These are phyloP conservation scores for Mesorhabditis sp. DNA, from an alignment of 2,888 invertebrate genomes.

Conservation along the genomic window DNA sequence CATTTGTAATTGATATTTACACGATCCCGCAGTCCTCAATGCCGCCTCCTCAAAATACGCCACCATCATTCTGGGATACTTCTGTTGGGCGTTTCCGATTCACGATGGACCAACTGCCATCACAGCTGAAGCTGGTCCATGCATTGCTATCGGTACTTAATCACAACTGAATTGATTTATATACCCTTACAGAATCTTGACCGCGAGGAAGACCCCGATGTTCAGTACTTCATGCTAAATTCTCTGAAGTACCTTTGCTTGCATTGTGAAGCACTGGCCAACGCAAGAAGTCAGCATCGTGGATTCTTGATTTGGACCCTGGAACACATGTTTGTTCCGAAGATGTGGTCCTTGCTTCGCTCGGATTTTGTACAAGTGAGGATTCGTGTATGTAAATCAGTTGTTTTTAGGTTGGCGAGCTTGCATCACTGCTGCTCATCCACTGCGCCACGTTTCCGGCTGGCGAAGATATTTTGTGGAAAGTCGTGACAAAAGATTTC, in stretches of 20 bases:
- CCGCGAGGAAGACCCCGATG: constrained; percentile 74
- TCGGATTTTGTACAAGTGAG: constrained; percentile 50
- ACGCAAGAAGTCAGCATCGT: constrained; percentile 77
- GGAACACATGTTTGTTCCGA: constrained; percentile 85
- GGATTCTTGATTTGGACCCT: constrained; percentile 52
- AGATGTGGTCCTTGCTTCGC: constrained; percentile 65
- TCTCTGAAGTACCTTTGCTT: constrained; percentile 84
- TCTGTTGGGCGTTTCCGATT: constrained; percentile 88
- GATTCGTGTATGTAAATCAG: constrained; percentile 62
- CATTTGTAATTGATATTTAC: not conserved
- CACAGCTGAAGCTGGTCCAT: constrained; percentile 86
- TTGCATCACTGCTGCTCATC: constrained; percentile 83
- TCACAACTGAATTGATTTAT: not conserved
- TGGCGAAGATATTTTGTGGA: constrained; percentile 92
- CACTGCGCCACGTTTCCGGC: constrained; percentile 90
- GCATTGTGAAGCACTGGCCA: constrained; percentile 85
- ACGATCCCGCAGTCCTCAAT: constrained; percentile 9
- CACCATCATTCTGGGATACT: constrained; percentile 76
- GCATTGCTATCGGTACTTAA: constrained; percentile 74
- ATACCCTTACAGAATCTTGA: constrained; percentile 59
- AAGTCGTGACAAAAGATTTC: constrained; percentile 88
- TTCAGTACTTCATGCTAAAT: constrained; percentile 84
- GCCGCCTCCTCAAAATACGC: constrained; percentile 18
- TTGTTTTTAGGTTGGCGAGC: constrained; percentile 76
- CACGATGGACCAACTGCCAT: constrained; percentile 80